Evolutionary conservation across 2,888 invertebrate genomes (phyloP).

Genomic region (Mythimna loreyi): DNA sequence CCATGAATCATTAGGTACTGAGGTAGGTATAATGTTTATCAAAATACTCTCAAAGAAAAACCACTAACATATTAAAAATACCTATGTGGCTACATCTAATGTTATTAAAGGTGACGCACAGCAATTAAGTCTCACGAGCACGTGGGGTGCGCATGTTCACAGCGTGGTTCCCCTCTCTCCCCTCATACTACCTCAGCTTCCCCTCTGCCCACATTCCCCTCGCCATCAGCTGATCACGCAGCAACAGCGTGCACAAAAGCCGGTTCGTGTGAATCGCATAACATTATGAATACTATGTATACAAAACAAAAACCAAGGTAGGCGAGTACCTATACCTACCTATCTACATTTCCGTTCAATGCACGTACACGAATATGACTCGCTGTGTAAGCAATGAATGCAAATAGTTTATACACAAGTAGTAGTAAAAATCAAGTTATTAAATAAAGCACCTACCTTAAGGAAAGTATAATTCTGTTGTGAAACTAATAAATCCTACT

Average conservation of each 20-base stretch:
- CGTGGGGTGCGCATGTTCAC: slow-evolving; percentile 85
- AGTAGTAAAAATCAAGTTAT: slow-evolving; percentile 1
- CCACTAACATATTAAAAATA: not conserved
- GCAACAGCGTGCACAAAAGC: slow-evolving; percentile 76
- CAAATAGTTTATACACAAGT: not conserved
- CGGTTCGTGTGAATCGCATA: slow-evolving; percentile 69
- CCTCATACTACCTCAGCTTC: slow-evolving; percentile 56
- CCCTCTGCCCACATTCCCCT: slow-evolving; percentile 58
- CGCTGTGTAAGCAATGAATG: slow-evolving; percentile 10
- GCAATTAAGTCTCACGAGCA: slow-evolving; percentile 81
- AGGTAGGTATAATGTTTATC: not conserved
- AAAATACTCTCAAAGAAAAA: slow-evolving; percentile 13
- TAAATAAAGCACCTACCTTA: not conserved
- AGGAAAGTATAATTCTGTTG: too few species aligned
- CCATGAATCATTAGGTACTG: slow-evolving; percentile 16
- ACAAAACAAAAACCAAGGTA: slow-evolving; percentile 51
- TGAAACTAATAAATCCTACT: too few species aligned
- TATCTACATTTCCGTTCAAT: slow-evolving; percentile 17
- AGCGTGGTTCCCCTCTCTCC: slow-evolving; percentile 71
- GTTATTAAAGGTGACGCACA: slow-evolving; percentile 59
- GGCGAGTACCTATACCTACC: slow-evolving; percentile 12
- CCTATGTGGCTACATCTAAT: not conserved
- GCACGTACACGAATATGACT: slow-evolving; percentile 26
- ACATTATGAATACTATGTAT: slow-evolving; percentile 39
- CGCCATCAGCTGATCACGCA: slow-evolving; percentile 78